Evolutionary conservation across 2,797 vertebrate species (phyloP), one percentile per base, ranked within the genome.

Genomic region (Myripristis murdjan): DNA sequence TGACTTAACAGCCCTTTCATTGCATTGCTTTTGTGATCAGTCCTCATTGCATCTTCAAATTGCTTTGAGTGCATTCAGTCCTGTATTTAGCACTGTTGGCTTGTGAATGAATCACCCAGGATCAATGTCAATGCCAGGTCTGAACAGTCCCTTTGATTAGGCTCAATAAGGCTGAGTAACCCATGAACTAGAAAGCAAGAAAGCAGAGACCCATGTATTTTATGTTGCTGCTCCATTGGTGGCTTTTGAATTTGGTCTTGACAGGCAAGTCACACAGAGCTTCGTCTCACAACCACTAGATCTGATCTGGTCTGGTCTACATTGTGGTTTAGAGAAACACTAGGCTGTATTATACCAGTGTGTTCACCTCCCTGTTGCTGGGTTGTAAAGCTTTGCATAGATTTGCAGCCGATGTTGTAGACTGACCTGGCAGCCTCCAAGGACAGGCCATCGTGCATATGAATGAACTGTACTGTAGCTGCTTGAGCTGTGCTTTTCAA

Each of bases 361-460:
- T 35, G 35, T 39, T 35, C 61, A 61, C 22, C 47, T 60, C 35
- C 60, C 49, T 12, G 18, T 58, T 35, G 22, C 51, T 15, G 44
- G 44, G 59, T 55, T 61, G 64, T 64, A 49, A 73, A 75, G 46
- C 69, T 87, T 82, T 87, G 66, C 82, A 87, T 89, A 74, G 75
- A 89, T 79, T 77, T 81, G 47, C 20, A 12, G 3, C 63, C 20
- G 56, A 20, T 64, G 23, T 46, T 23, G 43, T 64, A 46, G 24
- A 16, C 26, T 48, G 33, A 69, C 18, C 14, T n/a, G 18, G 58
- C 31, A 58, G 24, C 63, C 28, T 65, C 31, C 41, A 18, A 49
- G 33, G 44, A 12, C 39, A 56, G 62, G 23, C 46, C 15, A 31
- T 22, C 60, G 52, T 72, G 46, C 54, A 22, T 31, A 4, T 72